These are phyloP conservation scores for Cyprinodon diabolis DNA, from an alignment of 2,797 vertebrate genomes.

Conservation along the genomic window DNA sequence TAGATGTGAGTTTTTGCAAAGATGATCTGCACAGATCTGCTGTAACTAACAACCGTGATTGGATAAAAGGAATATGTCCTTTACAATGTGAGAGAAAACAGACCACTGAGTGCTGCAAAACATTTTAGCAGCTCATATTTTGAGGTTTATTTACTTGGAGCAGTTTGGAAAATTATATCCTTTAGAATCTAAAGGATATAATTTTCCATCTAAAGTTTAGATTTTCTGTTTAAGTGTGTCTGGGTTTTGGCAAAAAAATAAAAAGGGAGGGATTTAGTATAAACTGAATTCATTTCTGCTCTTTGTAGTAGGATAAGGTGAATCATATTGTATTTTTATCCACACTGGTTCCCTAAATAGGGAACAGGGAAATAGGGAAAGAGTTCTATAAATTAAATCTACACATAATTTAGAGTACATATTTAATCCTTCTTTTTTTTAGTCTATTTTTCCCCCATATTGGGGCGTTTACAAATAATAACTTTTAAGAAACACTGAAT, in stretches of 20 bases:
- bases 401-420: too few species aligned
- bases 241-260: conserved; percentile 25
- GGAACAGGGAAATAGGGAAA: too few species aligned
- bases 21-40: too few species aligned
- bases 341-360: too few species aligned
- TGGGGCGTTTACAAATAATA: too few species aligned
- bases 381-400: too few species aligned
- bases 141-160: conserved; percentile 34
- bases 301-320: not conserved
- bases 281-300: not conserved
- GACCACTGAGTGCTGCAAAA: conserved; percentile 1
- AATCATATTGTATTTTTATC: not conserved
- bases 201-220: too few species aligned
- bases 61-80: not conserved
- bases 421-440: too few species aligned
- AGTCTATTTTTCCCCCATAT: too few species aligned
- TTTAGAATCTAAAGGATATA: not conserved
- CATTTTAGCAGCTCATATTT: conserved; percentile 24
- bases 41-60: not conserved
- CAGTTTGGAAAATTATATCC: conserved; percentile 29
- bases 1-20: too few species aligned
- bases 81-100: not conserved
- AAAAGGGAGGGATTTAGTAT: conserved; percentile 27
- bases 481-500: too few species aligned
- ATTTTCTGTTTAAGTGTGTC: conserved; percentile 26